Evolutionary conservation across 64 coral and sea anemone species (phyloP), one percentile per base, ranked within the genome.

Genomic region (Stichodactyla helianthus): DNA sequence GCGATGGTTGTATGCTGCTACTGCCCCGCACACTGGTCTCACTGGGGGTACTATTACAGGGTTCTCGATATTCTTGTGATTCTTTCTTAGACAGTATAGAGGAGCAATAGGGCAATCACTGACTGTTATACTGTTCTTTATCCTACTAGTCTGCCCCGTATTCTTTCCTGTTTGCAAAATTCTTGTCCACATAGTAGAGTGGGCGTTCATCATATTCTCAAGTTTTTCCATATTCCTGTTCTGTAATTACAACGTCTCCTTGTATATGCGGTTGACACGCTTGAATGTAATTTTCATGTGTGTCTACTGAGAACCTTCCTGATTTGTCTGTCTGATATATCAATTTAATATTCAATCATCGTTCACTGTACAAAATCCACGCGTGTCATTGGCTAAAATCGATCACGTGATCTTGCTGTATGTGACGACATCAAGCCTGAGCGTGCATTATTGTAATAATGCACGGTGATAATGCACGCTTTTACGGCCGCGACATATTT

Each of bases 241-340:
- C 16, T 6, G 77, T 51, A 17, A 51, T 79, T 20, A 44, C 28
- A 5, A 13, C 8, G 53, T 92, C 85, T n/a, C 83, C 87, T 16
- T 57, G 55, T 19, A 87, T 27, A 19, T 91, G 89, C 35, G 84
- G 77, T 67, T 76, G 6, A 57, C 84, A 87, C 11, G 89, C 57
- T 10, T 18, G 35, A 82, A 54, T n/a, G 63, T 87, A 91, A n/a
- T 87, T 91, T 51, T 56, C 50, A 19, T 28, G 11, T 6, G 20
- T 91, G 51, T 86, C 89, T 0, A 91, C 89, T 19, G 89, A 77
- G 62, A 91, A 86, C 15, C 76, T 81, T 20, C 84, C 89, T 19
- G 89, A 85, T 35, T 90, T 90, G 20, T 85, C 89, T 51, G 82
- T 90, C 44, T 90, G 82, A 84, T 85, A 90, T 15, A 90, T 71